A percentile compares a stretch with the other conserved stretches of the same genome.
Evolutionary conservation across 1,140 invertebrate genomes (phyloP).

Genomic region (Epicauta chinensis): DNA sequence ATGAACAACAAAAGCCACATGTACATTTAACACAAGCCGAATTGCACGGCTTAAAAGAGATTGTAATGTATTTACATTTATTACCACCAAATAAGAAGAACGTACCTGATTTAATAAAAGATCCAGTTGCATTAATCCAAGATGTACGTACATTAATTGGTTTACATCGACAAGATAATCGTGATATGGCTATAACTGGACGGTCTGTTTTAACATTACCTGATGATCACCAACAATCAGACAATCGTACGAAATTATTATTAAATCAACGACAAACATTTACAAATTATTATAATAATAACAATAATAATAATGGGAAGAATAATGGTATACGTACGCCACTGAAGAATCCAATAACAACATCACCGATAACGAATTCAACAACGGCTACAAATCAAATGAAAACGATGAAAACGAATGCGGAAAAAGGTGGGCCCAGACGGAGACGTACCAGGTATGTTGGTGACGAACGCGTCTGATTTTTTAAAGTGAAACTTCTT

Average conservation of each 20-base stretch:
- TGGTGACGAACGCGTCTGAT: too few species aligned
- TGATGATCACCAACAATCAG: too few species aligned
- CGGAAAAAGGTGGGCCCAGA: slow-evolving; percentile 38
- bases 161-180: slow-evolving; percentile 80
- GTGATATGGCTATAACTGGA: slow-evolving; percentile 75
- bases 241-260: too few species aligned
- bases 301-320: too few species aligned
- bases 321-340: too few species aligned
- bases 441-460: slow-evolving; percentile 28
- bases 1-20: slow-evolving; percentile 49
- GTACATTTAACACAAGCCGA: slow-evolving; percentile 75
- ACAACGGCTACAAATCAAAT: too few species aligned
- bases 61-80: slow-evolving; percentile 86
- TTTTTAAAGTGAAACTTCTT: too few species aligned
- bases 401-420: not conserved
- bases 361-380: too few species aligned
- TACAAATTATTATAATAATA: too few species aligned
- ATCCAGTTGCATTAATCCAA: slow-evolving; percentile 82
- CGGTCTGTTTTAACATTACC: slow-evolving; percentile 53
- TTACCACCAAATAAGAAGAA: slow-evolving; percentile 84
- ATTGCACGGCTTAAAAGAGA: slow-evolving; percentile 82
- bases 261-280: too few species aligned
- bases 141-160: slow-evolving; percentile 84
- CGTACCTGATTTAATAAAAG: slow-evolving; percentile 83
- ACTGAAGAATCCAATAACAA: too few species aligned